Evolutionary conservation across 2,797 vertebrate genomes (phyloP).

Genomic region (Vespertilio murinus): DNA sequence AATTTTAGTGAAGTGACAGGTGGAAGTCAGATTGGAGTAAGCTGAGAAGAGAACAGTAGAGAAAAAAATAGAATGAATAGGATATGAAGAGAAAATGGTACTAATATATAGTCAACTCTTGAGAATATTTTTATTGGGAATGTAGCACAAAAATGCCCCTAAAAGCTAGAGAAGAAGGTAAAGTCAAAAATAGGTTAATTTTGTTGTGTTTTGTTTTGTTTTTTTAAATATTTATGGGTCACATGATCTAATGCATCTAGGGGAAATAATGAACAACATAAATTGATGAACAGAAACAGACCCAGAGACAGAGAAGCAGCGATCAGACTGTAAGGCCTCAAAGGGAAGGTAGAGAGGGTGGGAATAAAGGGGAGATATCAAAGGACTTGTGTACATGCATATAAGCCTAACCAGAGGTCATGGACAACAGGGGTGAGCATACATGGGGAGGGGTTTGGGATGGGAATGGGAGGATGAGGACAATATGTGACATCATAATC

Average conservation of each 20-base stretch:
- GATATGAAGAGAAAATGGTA: background rate
- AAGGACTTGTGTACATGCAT: too few species aligned
- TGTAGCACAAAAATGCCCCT: background rate
- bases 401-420: too few species aligned
- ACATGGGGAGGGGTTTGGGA: too few species aligned
- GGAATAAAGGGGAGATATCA: too few species aligned
- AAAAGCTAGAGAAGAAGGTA: background rate
- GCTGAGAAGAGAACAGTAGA: constrained; percentile 4
- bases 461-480: too few species aligned
- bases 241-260: background rate
- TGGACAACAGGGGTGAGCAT: too few species aligned
- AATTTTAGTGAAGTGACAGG: background rate
- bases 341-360: too few species aligned
- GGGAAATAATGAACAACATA: too few species aligned
- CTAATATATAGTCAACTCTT: background rate
- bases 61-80: background rate
- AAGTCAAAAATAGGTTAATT: background rate
- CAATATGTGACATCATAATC: too few species aligned
- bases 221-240: background rate
- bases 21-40: background rate
- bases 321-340: too few species aligned
- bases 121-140: background rate
- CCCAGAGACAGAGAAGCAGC: too few species aligned
- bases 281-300: too few species aligned
- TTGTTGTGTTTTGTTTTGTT: background rate